Evolutionary conservation across 2,888 invertebrate species (phyloP).

Genomic region (Podotricha telesiphe): DNA sequence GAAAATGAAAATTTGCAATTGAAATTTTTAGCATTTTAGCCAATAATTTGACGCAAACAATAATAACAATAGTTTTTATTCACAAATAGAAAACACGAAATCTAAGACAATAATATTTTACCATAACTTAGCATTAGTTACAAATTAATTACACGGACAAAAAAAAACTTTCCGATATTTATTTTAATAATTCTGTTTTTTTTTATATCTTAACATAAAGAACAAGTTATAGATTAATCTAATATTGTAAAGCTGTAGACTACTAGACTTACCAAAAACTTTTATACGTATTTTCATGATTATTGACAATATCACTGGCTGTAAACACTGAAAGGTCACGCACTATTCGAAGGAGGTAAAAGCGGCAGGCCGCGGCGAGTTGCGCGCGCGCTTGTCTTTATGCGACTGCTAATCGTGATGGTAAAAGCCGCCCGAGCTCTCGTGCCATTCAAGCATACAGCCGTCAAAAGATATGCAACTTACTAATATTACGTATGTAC

Average conservation of each 20-base stretch:
- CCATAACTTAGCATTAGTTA: background rate
- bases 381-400: slow-evolving; percentile 70
- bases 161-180: background rate
- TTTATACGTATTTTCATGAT: slow-evolving; percentile 74
- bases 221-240: background rate
- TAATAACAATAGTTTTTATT: background rate
- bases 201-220: no score
- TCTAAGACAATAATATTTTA: background rate
- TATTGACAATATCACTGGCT: slow-evolving; percentile 53
- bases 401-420: slow-evolving; percentile 65
- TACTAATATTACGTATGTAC: background rate
- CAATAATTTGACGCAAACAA: background rate
- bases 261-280: slow-evolving; percentile 69
- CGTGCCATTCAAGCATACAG: slow-evolving; percentile 65
- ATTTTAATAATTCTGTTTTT: background rate
- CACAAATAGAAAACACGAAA: background rate
- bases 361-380: slow-evolving; percentile 53
- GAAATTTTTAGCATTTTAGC: no score
- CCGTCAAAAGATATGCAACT: slow-evolving; percentile 53
- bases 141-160: slow-evolving; percentile 5
- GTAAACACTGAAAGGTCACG: slow-evolving; percentile 55
- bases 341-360: slow-evolving; percentile 50
- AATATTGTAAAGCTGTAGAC: no score
- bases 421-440: slow-evolving; percentile 56
- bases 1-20: background rate